Conservation (phyloP, 1,140 invertebrate species). For the Limonius californicus region DNA sequence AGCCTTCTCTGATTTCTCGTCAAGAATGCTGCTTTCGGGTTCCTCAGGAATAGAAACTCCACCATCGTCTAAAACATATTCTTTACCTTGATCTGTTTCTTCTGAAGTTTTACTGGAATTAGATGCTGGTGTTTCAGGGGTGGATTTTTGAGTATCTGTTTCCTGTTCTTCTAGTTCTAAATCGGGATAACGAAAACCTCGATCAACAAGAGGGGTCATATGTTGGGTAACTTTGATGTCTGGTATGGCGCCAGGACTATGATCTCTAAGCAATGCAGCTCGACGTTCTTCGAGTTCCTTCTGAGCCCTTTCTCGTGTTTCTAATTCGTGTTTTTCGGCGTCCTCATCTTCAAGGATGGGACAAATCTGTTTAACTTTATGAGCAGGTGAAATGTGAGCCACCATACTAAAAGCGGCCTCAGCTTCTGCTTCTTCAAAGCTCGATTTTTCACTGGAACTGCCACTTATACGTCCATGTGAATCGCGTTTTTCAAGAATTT, state of each 20-base stretch:
- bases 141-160: slow-evolving; percentile 37
- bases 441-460: slow-evolving; percentile 46
- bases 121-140: slow-evolving; percentile 57
- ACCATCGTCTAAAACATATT: slow-evolving; percentile 56
- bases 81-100: slow-evolving; percentile 59
- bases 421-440: slow-evolving; percentile 51
- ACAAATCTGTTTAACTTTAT: slow-evolving; percentile 46
- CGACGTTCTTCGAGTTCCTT: slow-evolving; percentile 48
- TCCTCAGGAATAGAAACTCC: slow-evolving; percentile 55
- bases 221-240: slow-evolving; percentile 68
- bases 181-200: slow-evolving; percentile 52
- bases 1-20: slow-evolving; percentile 36
- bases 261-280: slow-evolving; percentile 46
- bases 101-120: slow-evolving; percentile 60
- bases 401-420: slow-evolving; percentile 51
- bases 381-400: slow-evolving; percentile 46
- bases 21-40: slow-evolving; percentile 48
- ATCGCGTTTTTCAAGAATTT: slow-evolving; percentile 41
- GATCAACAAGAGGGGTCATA: slow-evolving; percentile 50
- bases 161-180: slow-evolving; percentile 46
- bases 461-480: slow-evolving; percentile 43
- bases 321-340: slow-evolving; percentile 52
- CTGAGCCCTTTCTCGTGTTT: slow-evolving; percentile 48
- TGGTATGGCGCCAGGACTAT: slow-evolving; percentile 56
- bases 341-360: slow-evolving; percentile 55